phyloP scores from a whole-genome alignment of 92 coral and sea anemone genomes.

The Zoanthus sansibaricus region DNA sequence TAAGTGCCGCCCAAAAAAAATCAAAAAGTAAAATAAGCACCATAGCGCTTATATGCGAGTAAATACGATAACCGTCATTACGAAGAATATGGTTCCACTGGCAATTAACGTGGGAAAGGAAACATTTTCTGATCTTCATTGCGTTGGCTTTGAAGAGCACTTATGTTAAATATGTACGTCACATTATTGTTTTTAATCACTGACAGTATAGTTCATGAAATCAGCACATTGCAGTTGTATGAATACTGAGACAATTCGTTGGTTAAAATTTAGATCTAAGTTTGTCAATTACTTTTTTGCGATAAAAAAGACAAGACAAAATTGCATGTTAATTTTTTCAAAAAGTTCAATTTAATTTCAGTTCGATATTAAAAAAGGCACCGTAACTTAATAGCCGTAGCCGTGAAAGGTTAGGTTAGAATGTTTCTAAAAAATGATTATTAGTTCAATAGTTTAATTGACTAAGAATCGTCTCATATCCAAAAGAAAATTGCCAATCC shows the following conservation, averaged over 20 bases:
- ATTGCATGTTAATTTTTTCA: too few species aligned
- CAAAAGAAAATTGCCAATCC: not conserved
- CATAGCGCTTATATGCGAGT: not conserved
- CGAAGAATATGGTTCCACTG: not conserved
- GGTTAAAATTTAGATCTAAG: not conserved
- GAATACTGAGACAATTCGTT: not conserved
- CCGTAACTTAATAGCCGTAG: not conserved
- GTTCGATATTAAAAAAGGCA: not conserved
- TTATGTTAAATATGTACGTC: not conserved
- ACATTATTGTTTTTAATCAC: not conserved
- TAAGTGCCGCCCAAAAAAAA: slow-evolving; percentile 13
- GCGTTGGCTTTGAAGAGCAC: not conserved
- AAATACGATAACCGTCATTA: not conserved
- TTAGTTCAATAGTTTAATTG: not conserved
- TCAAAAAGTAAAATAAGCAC: slow-evolving; percentile 11
- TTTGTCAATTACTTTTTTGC: not conserved
- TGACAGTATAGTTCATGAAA: not conserved
- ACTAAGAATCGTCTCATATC: not conserved
- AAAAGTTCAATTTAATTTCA: too few species aligned
- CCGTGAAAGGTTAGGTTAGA: not conserved
- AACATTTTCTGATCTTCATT: not conserved
- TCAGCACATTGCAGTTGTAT: not conserved
- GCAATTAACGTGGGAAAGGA: not conserved
- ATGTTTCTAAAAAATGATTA: not conserved
- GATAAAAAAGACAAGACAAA: not conserved